Evolutionary conservation across 2,113 vertebrate genomes (phyloP).

Genomic region (Diphyllodes magnificus): DNA sequence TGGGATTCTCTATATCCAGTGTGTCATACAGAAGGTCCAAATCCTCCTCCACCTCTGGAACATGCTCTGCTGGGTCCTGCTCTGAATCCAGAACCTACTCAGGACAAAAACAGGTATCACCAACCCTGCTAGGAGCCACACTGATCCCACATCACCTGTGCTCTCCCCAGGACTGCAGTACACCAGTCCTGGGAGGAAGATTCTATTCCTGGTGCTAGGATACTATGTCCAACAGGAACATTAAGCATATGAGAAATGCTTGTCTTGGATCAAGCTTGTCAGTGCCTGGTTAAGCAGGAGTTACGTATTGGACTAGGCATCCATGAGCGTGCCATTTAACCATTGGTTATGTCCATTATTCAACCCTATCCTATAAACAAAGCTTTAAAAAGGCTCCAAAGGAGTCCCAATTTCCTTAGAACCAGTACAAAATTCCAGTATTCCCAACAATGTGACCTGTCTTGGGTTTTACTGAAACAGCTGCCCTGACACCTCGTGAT

Average conservation of each 20-base stretch:
- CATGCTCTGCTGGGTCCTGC: slow-evolving; percentile 89
- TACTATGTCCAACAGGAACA: background rate
- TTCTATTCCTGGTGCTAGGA: background rate
- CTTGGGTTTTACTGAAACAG: background rate
- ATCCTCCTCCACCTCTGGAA: slow-evolving; percentile 91
- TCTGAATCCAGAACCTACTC: slow-evolving; percentile 91
- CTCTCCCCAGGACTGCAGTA: background rate
- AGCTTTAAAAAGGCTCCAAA: background rate
- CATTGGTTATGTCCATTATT: background rate
- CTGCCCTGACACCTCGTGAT: background rate
- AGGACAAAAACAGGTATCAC: background rate
- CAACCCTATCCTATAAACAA: background rate
- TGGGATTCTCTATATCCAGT: slow-evolving; percentile 92
- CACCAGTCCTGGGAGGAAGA: background rate
- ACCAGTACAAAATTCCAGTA: background rate
- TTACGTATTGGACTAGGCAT: background rate
- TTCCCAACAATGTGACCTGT: background rate
- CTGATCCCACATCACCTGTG: rapidly evolving
- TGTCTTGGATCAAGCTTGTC: background rate
- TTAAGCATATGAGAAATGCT: background rate
- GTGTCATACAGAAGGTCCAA: slow-evolving; percentile 90
- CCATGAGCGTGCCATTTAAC: background rate
- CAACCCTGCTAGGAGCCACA: background rate
- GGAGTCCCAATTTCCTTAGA: background rate
- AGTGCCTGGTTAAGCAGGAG: background rate